phyloP scores from a whole-genome alignment of 2,797 vertebrate species.

The Philypnodon macrostomus region DNA sequence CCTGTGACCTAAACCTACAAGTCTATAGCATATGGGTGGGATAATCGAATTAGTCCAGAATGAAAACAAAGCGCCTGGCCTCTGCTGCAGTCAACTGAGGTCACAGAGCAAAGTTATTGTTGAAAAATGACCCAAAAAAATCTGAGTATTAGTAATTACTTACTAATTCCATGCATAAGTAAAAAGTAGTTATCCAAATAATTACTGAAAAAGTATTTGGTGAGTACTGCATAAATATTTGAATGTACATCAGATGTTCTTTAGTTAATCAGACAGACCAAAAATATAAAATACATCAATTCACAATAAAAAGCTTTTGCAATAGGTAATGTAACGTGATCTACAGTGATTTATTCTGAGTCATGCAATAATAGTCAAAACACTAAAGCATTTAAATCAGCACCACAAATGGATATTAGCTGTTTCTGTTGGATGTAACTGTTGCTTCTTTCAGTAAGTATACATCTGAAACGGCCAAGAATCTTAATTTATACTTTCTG shows the following conservation, averaged over 20 bases:
- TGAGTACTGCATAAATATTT: no score
- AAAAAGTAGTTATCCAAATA: no score
- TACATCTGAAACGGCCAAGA: not conserved
- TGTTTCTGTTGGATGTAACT: not conserved
- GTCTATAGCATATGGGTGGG: conserved; percentile 42
- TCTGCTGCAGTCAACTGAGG: conserved; percentile 31
- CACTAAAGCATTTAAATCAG: conserved; percentile 3
- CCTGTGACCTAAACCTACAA: conserved; percentile 15
- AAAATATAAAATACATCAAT: no score
- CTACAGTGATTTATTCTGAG: no score
- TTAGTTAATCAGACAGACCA: no score
- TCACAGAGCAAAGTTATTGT: conserved; percentile 25
- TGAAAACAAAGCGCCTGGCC: conserved; percentile 27
- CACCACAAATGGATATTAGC: conserved; percentile 1
- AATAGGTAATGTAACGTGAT: no score
- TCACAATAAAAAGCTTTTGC: no score
- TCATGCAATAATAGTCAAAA: not conserved
- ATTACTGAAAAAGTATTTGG: no score
- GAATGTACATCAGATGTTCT: no score
- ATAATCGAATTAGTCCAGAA: conserved; percentile 57
- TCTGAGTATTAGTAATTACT: no score
- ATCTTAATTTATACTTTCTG: conserved; percentile 7
- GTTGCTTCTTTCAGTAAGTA: not conserved
- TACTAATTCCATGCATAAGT: no score
- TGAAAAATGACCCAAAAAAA: conserved; percentile 13